phyloP scores from a whole-genome alignment of 2,113 vertebrate genomes.

The Lipophrys pholis region DNA sequence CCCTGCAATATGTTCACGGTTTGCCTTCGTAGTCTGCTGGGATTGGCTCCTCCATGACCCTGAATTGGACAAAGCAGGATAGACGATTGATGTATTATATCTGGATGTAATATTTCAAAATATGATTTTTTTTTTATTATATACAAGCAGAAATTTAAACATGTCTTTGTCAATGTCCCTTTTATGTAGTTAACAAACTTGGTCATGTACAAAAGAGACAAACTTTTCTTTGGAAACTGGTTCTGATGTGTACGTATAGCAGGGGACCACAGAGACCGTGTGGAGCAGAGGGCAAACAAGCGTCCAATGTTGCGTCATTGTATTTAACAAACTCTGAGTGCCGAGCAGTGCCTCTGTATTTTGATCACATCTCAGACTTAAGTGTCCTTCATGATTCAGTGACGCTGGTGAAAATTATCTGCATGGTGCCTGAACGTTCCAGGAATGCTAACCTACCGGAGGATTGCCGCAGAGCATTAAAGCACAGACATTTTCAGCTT shows the following conservation, averaged over 20 bases:
- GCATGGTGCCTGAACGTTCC: conserved; percentile 73
- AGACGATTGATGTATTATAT: no score
- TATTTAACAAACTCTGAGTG: conserved; percentile 52
- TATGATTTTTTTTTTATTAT: no score
- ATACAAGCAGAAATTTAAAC: no score
- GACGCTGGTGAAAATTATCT: conserved; percentile 74
- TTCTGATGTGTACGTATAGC: background rate
- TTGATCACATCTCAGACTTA: conserved; percentile 77
- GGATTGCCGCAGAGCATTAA: conserved; percentile 56
- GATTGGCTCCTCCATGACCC: no score
- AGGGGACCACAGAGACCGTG: conserved; percentile 19
- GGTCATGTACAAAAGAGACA: background rate
- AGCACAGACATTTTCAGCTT: conserved; percentile 43
- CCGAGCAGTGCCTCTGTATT: conserved; percentile 60
- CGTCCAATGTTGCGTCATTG: conserved; percentile 32
- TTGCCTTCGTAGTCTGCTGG: no score
- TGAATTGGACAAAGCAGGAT: no score
- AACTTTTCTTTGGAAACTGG: background rate
- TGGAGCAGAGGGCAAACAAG: conserved; percentile 29
- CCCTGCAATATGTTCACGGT: no score
- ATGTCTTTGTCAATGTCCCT: no score
- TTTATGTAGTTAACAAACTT: background rate
- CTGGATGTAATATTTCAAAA: no score
- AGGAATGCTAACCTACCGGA: conserved; percentile 67
- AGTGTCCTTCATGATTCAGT: conserved; percentile 80